phyloP scores from a whole-genome alignment of 2,797 vertebrate species.

The Poecile montanus region DNA sequence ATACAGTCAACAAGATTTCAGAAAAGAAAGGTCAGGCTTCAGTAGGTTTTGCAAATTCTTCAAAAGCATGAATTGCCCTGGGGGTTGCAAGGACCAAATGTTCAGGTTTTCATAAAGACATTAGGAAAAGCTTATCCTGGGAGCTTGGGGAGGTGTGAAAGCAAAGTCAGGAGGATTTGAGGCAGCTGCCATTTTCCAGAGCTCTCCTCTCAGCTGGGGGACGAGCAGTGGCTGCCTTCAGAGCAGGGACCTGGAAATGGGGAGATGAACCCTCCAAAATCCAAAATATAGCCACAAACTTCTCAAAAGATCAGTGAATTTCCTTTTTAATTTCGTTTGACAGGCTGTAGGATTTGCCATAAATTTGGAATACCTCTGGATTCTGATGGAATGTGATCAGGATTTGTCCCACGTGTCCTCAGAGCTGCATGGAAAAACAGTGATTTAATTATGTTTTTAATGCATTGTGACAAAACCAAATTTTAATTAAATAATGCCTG shows the following conservation, averaged over 20 bases:
- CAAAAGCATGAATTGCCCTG: slow-evolving; percentile 54
- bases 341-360: neutral
- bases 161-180: neutral
- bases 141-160: slow-evolving; percentile 28
- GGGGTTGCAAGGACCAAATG: slow-evolving; percentile 51
- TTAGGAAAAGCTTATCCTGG: slow-evolving; percentile 3
- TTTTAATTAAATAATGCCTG: neutral
- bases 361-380: neutral
- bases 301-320: neutral
- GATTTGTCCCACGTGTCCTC: neutral
- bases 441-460: neutral
- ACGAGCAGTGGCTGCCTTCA: neutral
- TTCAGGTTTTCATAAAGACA: slow-evolving; percentile 43
- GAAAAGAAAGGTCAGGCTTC: slow-evolving; percentile 44
- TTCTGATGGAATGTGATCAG: neutral
- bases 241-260: neutral
- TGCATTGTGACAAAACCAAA: neutral
- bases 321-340: neutral
- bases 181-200: slow-evolving; percentile 20
- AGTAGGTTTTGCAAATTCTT: slow-evolving; percentile 49
- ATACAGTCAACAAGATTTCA: slow-evolving; percentile 50
- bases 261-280: neutral
- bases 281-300: neutral
- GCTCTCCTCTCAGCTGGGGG: neutral
- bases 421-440: neutral